Base-by-base conservation (phyloP, 1,140 invertebrate species). In the Caenorhabditis briggsae region DNA sequence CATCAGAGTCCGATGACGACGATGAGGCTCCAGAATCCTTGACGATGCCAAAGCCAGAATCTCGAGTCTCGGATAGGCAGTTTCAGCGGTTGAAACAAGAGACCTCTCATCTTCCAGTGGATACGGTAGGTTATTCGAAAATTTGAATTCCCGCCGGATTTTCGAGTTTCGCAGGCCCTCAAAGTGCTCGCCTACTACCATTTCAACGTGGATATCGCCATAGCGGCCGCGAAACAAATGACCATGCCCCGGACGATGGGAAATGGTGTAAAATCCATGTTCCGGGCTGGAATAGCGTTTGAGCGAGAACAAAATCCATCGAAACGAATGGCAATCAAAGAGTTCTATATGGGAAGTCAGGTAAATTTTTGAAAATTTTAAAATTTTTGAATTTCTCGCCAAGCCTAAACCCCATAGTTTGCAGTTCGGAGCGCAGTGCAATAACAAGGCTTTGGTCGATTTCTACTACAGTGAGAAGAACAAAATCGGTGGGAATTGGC, bases 391-490 rank as follows among this genome's bases (percentile, higher is more conserved):
- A 33, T 33, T 33, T 33, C 33, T 3, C 33, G 33, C 33, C 33
- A 33, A 33, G 8, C 9, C 61, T 64, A 64, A 12, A 18, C 8
- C 9, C n/a, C n/a, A 2, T 5, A 18, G 2, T 59, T 64, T 25
- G 12, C 33, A 70, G 64, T 70, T 70, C 43, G 11, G 41, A 9
- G 46, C 43, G 16, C 41, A n/a, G 14, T 33, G 16, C 6, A 18
- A 70, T 9, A 70, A 70, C 41, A 70, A 70, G 43, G 18, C 64
- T 14, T 14, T 70, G 5, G 64, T 70, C 41, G 41, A 70, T 16
- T 70, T 70, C 41, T 70, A 70, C 41, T 70, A 70, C 41, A 46
- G 16, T 41, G 64, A 70, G 23, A 70, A 70, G n/a, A 70, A 70
- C n/a, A 48, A 43, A 70, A 16, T 70, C n/a, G 33, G 16, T n/a